Base-by-base conservation (phyloP, 2,797 vertebrate genomes). In the Paratrypauchen microcephalus region DNA sequence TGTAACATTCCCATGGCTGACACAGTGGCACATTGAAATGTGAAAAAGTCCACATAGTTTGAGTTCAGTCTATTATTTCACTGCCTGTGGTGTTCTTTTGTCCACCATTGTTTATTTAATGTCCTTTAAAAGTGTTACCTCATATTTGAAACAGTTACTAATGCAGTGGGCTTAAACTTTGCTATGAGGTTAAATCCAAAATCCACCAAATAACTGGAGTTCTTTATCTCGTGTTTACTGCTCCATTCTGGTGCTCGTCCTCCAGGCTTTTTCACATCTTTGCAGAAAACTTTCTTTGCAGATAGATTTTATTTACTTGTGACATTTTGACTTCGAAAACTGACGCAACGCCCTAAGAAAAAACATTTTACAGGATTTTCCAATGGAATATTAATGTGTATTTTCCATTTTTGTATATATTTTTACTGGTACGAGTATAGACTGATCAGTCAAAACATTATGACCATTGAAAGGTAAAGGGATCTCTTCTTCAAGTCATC, bases 291-390 rank as follows among this genome's bases (percentile, higher is more conserved):
- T 28, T 64, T 64, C 41, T 28, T 8, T 47, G 2, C 30, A 50
- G 24, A 65, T 19, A 50, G 24, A 65, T 30, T 28, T 65, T 30
- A 23, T 65, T 65, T 50, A 7, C 24, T 65, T 50, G 62, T 65
- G 63, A 65, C 63, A 65, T 65, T 65, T 50, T 65, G 63, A 50
- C 63, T 65, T 65, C 5, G 8, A 30, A 65, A 65, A 65, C 63
- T 65, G 63, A 26, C 13, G 5, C 24, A 50, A 23, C 15, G 18
- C 39, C 61, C 63, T 2, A 65, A 65, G 63, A 47, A 30, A 47
- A 52, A 12, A 30, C 45, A 30, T 52, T 47, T 50, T 65, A 47
- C 45, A 30, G 47, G 24, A 12, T 50, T 65, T 50, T 30, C 1
- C 45, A 28, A n/a, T 13, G 4, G 4, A 15, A 19, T 12, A 50